A percentile compares a stretch with the other conserved stretches of the same genome.
Conservation (phyloP, 2,113 vertebrate species). For the Tupaia tana region DNA sequence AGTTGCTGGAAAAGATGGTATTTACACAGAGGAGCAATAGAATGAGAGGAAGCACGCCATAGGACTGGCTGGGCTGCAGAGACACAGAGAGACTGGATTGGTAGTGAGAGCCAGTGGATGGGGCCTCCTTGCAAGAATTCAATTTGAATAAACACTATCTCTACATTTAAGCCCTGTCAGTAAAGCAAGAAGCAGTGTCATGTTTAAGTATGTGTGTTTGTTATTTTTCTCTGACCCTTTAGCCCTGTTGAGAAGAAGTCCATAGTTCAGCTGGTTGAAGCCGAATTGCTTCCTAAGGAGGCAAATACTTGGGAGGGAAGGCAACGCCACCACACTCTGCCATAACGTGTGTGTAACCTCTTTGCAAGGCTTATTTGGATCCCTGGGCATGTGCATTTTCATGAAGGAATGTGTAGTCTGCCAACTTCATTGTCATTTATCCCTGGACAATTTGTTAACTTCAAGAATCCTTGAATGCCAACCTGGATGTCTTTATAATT, state of each 20-base stretch:
- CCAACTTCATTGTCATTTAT: slow-evolving; percentile 87
- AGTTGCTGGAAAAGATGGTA: not conserved
- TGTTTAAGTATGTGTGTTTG: not conserved
- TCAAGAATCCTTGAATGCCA: slow-evolving; percentile 84
- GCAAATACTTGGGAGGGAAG: too few species aligned
- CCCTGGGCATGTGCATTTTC: slow-evolving; percentile 73
- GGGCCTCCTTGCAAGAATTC: not conserved
- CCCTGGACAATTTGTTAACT: slow-evolving; percentile 88
- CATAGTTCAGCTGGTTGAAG: not conserved
- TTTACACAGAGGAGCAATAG: not conserved
- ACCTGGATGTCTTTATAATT: slow-evolving; percentile 85
- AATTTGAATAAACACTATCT: not conserved
- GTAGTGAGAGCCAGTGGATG: not conserved
- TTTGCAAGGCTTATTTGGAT: not conserved
- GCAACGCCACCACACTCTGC: not conserved
- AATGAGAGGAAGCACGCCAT: not conserved
- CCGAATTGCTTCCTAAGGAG: not conserved
- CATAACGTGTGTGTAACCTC: rapidly evolving
- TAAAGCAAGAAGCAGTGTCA: not conserved
- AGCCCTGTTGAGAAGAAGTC: not conserved
- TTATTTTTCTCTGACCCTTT: not conserved
- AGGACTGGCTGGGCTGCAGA: not conserved
- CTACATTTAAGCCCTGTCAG: not conserved
- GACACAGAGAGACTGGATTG: not conserved
- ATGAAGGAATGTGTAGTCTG: slow-evolving; percentile 83